phyloP scores from a whole-genome alignment of 1,140 invertebrate species.

The Zaprionus inermis region DNA sequence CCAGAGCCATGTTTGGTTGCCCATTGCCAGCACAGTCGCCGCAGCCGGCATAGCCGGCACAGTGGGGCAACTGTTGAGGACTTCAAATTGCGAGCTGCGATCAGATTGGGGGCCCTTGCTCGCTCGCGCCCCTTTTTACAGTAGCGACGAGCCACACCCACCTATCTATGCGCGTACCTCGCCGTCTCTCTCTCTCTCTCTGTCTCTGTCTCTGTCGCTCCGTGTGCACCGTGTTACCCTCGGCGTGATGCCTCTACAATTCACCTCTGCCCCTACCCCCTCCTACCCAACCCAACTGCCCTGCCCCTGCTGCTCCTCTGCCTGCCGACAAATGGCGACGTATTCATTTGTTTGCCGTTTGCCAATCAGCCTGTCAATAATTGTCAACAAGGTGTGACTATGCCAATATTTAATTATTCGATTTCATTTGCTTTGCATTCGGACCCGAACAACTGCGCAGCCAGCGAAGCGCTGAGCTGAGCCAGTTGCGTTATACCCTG shows the following conservation, averaged over 20 bases:
- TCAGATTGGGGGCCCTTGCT: conserved; percentile 20
- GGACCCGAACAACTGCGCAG: conserved; percentile 30
- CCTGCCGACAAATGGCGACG: conserved; percentile 52
- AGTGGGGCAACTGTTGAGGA: neutral
- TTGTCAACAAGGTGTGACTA: conserved; percentile 82
- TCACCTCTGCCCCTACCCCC: neutral
- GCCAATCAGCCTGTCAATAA: conserved; percentile 82
- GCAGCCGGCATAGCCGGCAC: neutral
- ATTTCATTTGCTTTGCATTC: conserved; percentile 70
- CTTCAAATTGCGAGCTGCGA: conserved; percentile 5
- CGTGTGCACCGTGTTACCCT: conserved; percentile 2
- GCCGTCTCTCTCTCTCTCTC: neutral
- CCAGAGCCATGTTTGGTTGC: conserved; percentile 31
- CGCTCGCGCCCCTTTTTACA: conserved; percentile 4
- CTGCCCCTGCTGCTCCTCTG: neutral
- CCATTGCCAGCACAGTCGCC: neutral
- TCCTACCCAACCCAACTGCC: no score
- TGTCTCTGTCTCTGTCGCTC: no score
- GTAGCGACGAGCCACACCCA: conserved; percentile 9
- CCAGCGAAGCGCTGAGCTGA: conserved; percentile 11
- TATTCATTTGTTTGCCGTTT: conserved; percentile 82
- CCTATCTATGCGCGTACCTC: neutral
- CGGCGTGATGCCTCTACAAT: neutral
- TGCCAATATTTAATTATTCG: conserved; percentile 83
- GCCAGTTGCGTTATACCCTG: conserved; percentile 1